Percentiles rank a stretch among this genome's conserved stretches.
phyloP scores from a whole-genome alignment of 2,888 invertebrate species.

The Venustoraphidia nigricollis region DNA sequence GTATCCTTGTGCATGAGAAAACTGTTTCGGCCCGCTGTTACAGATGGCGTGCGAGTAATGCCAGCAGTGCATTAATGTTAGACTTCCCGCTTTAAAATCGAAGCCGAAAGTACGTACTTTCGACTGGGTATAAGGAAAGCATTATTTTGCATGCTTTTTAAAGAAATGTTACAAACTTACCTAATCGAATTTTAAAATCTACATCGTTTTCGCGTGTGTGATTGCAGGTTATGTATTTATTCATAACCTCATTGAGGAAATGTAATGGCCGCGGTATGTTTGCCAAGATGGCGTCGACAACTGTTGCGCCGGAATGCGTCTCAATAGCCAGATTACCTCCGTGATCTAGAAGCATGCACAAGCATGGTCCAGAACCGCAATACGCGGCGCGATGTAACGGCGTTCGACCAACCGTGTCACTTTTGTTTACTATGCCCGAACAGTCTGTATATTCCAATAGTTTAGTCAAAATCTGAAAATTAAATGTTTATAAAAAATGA shows the following conservation, averaged over 20 bases:
- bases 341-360: slow-evolving; percentile 28
- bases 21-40: too few relatives aligned
- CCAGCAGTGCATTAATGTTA: too few relatives aligned
- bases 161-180: slow-evolving; percentile 7
- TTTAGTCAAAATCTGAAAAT: background rate
- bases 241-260: slow-evolving; percentile 23
- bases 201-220: slow-evolving; percentile 17
- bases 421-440: slow-evolving; percentile 11
- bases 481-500: too few relatives aligned
- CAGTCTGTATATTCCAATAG: background rate
- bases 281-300: slow-evolving; percentile 24
- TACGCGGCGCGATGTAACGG: slow-evolving; percentile 36
- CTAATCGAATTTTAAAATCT: slow-evolving; percentile 14
- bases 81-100: too few relatives aligned
- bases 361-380: slow-evolving; percentile 31
- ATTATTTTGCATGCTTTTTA: slow-evolving; percentile 7
- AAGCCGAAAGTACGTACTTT: too few relatives aligned
- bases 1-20: too few relatives aligned
- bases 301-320: slow-evolving; percentile 20
- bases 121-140: too few relatives aligned
- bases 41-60: too few relatives aligned
- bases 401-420: slow-evolving; percentile 26
- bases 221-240: slow-evolving; percentile 20
- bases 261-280: slow-evolving; percentile 22
- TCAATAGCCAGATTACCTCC: slow-evolving; percentile 24